Evolutionary conservation across 2,797 vertebrate species (phyloP), one percentile per base, ranked within the genome.

Genomic region (Acropternis orthonyx): DNA sequence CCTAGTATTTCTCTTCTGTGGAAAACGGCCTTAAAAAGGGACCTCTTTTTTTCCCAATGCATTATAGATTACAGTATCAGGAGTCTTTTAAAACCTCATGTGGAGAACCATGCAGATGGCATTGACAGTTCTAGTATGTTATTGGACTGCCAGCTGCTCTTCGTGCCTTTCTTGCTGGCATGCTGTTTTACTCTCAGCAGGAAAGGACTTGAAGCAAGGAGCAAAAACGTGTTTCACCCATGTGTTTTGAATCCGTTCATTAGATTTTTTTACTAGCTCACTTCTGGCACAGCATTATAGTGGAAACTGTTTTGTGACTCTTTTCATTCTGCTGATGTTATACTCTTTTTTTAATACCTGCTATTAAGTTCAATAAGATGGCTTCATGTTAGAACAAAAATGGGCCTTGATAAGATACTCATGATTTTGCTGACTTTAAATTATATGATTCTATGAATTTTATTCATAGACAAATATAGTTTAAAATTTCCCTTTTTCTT

Each of bases 61-160:
- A 76, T 92, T 93, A 79, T 59, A 93, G 78, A 95, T 91, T 85
- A 80, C 9, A 68, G 41, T 84, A 89, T 81, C 46, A 61, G 75
- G 78, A 89, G 88, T 84, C 72, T 89, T 73, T 94, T 66, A 92
- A 94, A 92, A 58, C 52, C 37, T 89, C 90, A 79, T 86, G 78
- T 69, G 62, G 85, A 92, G 89, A 94, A 55, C 83, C 85, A 79
- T 90, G 89, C 65, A 85, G 85, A 91, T 74, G 39, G 11, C 39
- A 92, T 51, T 94, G 94, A 89, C 85, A 92, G 48, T 27, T 92
- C 66, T 44, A 58, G 73, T 48, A 82, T 62, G 69, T 83, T 93
- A 95, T 92, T 94, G 91, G 54, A 37, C 69, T 91, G 62, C 95
- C 94, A 96, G 93, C 93, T 96, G 96, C 72, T 97, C 62, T 77